phyloP scores from a whole-genome alignment of 1,140 invertebrate genomes.

The Habropoda laboriosa region DNA sequence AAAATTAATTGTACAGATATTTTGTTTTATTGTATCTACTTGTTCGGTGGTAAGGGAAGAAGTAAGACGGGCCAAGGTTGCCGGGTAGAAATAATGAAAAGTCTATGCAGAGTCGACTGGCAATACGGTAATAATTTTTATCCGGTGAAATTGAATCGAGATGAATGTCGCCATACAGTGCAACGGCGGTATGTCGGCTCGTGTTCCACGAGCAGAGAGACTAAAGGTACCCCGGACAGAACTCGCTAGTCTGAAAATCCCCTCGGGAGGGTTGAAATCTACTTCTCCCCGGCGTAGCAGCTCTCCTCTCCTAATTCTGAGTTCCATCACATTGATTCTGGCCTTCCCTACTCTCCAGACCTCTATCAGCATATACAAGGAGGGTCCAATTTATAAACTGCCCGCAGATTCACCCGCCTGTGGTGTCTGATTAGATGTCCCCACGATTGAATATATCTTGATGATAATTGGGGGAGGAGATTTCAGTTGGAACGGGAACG shows the following conservation, averaged over 20 bases:
- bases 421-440: constrained; percentile 41
- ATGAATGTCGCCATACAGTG: constrained; percentile 41
- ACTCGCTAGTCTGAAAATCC: constrained; percentile 60
- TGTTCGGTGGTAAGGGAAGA: too few species aligned
- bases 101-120: too few species aligned
- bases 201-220: constrained; percentile 28
- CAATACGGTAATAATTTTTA: constrained; percentile 58
- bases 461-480: constrained; percentile 45
- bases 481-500: constrained; percentile 26
- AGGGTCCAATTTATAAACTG: constrained; percentile 63
- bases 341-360: constrained; percentile 51
- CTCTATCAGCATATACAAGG: constrained; percentile 58
- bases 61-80: too few species aligned
- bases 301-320: constrained; percentile 59
- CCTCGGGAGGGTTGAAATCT: constrained; percentile 65
- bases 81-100: not conserved
- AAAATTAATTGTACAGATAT: too few species aligned
- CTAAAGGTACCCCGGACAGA: constrained; percentile 61
- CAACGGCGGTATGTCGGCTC: constrained; percentile 33
- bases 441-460: constrained; percentile 53
- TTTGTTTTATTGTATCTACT: too few species aligned
- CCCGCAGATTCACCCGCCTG: constrained; percentile 55
- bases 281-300: constrained; percentile 40
- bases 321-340: constrained; percentile 63
- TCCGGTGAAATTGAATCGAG: constrained; percentile 54